phyloP scores from a whole-genome alignment of 2,797 vertebrate species.

The Varecia variegata region DNA sequence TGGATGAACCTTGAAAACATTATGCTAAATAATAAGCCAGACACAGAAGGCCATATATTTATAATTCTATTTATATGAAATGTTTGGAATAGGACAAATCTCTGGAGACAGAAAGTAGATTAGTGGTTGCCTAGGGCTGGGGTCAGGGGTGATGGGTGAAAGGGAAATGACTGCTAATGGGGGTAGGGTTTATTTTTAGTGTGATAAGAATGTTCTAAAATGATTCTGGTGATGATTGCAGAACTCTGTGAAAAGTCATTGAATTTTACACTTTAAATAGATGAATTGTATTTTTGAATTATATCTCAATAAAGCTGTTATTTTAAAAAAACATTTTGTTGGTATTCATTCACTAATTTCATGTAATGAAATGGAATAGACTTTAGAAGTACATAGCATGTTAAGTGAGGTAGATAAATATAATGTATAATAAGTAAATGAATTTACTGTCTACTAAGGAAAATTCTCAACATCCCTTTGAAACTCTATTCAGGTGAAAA shows the following conservation, averaged over 20 bases:
- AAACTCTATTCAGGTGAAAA: neutral
- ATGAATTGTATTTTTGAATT: neutral
- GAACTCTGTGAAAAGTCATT: neutral
- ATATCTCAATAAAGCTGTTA: neutral
- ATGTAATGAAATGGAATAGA: neutral
- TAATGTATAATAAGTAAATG: neutral
- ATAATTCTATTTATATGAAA: neutral
- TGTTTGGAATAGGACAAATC: neutral
- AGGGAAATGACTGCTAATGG: neutral
- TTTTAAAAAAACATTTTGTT: neutral
- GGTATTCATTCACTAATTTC: neutral
- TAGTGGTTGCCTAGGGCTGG: neutral
- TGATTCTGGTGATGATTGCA: neutral
- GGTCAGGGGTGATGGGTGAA: neutral
- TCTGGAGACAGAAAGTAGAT: neutral
- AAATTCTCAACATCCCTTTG: neutral
- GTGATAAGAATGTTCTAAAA: neutral
- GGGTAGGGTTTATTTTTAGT: neutral
- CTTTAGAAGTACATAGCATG: neutral
- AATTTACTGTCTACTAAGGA: neutral
- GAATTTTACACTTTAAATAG: neutral
- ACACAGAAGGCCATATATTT: neutral
- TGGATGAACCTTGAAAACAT: neutral
- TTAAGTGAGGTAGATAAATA: neutral
- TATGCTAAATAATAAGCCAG: neutral